Conservation (phyloP, 1,140 invertebrate genomes). For the Caenorhabditis tropicalis region DNA sequence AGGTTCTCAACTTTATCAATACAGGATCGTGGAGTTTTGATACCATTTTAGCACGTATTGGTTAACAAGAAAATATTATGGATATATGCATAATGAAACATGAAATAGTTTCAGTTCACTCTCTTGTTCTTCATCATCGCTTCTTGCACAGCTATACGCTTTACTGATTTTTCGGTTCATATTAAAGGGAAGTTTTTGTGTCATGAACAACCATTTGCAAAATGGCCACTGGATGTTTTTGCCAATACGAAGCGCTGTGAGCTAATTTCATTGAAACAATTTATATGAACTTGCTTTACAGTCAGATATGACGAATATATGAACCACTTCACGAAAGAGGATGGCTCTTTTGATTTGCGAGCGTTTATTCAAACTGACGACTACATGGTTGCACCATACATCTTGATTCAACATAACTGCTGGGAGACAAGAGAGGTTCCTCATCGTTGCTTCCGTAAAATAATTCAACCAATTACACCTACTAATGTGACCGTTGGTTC, state of each 20-base stretch:
- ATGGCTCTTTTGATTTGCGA: neutral
- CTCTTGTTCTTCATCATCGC: neutral
- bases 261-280: neutral
- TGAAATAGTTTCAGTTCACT: neutral
- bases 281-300: neutral
- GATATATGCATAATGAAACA: no score
- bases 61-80: no score
- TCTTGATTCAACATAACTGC: neutral
- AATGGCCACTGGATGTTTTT: neutral
- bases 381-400: neutral
- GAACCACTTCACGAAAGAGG: neutral
- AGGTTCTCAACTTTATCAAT: no score
- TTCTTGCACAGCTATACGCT: neutral
- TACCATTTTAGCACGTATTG: no score
- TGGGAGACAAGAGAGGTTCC: constrained; percentile 8
- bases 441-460: neutral
- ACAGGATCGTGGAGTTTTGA: no score
- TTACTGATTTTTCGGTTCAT: neutral
- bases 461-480: neutral
- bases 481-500: neutral
- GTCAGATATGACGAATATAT: neutral
- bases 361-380: neutral
- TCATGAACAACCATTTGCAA: neutral
- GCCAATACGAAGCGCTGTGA: neutral
- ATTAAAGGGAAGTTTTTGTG: constrained; percentile 18